A percentile compares a stretch with the other conserved stretches of the same genome.
phyloP scores from a whole-genome alignment of 1,140 invertebrate species.

The Ips typographus region DNA sequence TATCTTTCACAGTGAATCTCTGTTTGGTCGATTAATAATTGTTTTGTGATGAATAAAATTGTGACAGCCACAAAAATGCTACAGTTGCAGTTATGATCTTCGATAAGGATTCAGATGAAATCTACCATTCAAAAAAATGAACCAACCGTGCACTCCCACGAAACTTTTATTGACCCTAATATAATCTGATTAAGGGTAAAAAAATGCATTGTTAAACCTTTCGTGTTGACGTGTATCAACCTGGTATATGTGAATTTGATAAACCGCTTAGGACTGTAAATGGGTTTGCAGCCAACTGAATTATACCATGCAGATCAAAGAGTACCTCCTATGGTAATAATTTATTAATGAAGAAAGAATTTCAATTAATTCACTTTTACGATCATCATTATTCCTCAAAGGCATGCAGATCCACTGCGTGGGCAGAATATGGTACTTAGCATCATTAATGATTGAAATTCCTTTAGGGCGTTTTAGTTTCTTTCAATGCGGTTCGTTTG shows the following conservation, averaged over 20 bases:
- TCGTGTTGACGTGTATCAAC: constrained; percentile 27
- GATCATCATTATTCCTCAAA: too few species aligned
- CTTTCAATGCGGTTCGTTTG: too few species aligned
- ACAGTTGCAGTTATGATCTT: constrained; percentile 21
- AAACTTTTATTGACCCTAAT: constrained; percentile 30
- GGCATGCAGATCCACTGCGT: too few species aligned
- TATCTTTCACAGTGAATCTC: too few species aligned
- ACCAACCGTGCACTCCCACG: constrained; percentile 29
- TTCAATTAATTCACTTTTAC: too few species aligned
- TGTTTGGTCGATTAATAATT: background rate
- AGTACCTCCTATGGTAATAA: too few species aligned
- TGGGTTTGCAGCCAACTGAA: too few species aligned
- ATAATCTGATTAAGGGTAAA: constrained; percentile 30
- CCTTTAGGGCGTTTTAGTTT: too few species aligned
- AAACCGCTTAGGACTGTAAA: background rate
- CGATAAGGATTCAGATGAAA: constrained; percentile 8
- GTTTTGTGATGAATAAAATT: constrained; percentile 15
- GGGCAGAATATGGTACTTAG: too few species aligned
- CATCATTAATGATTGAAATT: too few species aligned
- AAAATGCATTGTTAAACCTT: constrained; percentile 19
- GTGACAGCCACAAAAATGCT: constrained; percentile 7
- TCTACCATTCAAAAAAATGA: constrained; percentile 11
- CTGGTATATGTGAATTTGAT: constrained; percentile 13
- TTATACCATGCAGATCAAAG: too few species aligned
- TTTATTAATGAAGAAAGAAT: too few species aligned